Conservation (phyloP, 1,140 invertebrate genomes). For the Drosophila pectinifera region DNA sequence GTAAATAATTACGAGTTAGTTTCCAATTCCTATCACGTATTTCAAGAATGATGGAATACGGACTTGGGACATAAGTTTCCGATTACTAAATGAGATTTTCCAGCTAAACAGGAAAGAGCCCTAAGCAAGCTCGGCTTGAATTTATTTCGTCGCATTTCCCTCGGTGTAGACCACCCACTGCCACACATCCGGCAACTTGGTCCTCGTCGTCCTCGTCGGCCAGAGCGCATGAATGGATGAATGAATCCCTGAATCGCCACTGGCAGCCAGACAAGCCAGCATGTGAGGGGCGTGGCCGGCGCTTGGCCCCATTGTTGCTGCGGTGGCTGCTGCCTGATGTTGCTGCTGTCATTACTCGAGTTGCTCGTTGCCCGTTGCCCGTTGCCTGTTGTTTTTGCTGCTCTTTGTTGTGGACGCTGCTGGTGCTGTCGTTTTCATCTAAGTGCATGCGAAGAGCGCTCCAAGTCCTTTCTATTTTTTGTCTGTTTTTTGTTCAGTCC, state of each 20-base stretch:
- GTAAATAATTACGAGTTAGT: constrained; percentile 9
- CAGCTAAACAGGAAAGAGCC: not conserved
- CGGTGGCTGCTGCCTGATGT: constrained; percentile 37
- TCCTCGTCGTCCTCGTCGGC: constrained; percentile 63
- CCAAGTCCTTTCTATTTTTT: constrained; percentile 59
- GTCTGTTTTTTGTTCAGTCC: constrained; percentile 15
- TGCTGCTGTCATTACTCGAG: constrained; percentile 72
- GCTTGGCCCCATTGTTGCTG: constrained; percentile 68
- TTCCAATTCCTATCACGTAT: constrained; percentile 11
- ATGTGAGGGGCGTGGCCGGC: constrained; percentile 71
- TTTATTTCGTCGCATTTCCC: constrained; percentile 12
- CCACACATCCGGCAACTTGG: constrained; percentile 35
- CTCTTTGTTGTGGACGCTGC: constrained; percentile 44
- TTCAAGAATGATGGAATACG: constrained; percentile 14
- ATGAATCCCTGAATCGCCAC: constrained; percentile 71
- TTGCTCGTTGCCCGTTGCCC: constrained; percentile 12
- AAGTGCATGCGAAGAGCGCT: constrained; percentile 79
- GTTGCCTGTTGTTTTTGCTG: constrained; percentile 38
- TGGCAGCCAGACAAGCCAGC: constrained; percentile 61
- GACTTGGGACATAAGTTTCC: constrained; percentile 7
- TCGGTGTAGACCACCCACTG: constrained; percentile 32
- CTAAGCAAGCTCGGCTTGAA: not conserved
- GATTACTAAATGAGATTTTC: constrained; percentile 5
- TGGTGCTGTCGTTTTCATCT: constrained; percentile 76
- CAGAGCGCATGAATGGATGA: constrained; percentile 77